Percentiles rank a stretch among this genome's conserved stretches.
Conservation (phyloP, 2,113 vertebrate species). For the Apistogramma diplotaenia region DNA sequence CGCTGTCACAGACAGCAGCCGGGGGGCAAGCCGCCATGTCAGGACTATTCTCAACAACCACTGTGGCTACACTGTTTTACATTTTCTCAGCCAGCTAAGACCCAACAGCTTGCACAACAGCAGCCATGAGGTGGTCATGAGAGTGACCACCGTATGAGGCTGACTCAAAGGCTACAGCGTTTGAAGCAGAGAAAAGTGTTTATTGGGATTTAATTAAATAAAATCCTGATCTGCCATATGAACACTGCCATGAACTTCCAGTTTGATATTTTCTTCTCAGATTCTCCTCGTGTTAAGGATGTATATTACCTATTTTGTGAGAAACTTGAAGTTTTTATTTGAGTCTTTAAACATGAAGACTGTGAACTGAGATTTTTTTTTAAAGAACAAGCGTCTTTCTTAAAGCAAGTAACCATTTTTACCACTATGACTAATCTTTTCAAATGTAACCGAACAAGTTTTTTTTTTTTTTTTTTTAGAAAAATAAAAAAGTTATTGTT, state of each 20-base stretch:
- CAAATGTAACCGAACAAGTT: slow-evolving; percentile 14
- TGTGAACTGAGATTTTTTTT: background rate
- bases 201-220: slow-evolving; percentile 8
- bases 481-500: background rate
- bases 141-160: slow-evolving; percentile 80
- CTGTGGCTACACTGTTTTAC: slow-evolving; percentile 86
- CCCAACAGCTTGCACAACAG: slow-evolving; percentile 77
- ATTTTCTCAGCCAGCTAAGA: slow-evolving; percentile 86
- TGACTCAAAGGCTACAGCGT: background rate
- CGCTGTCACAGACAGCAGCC: slow-evolving; percentile 53
- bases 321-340: slow-evolving; percentile 9
- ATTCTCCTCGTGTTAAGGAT: background rate
- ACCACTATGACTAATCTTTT: slow-evolving; percentile 21
- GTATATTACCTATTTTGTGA: background rate
- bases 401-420: slow-evolving; percentile 25
- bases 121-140: slow-evolving; percentile 87
- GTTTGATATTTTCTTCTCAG: background rate
- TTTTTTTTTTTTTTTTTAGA: no score
- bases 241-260: slow-evolving; percentile 38
- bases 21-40: slow-evolving; percentile 75
- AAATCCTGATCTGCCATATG: slow-evolving; percentile 27
- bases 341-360: background rate
- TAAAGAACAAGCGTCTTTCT: slow-evolving; percentile 18
- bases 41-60: slow-evolving; percentile 86
- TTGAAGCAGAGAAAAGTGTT: background rate